Evolutionary conservation across 2,888 invertebrate species (phyloP), one percentile per base, ranked within the genome.

Genomic region (Phragmatobia fuliginosa): DNA sequence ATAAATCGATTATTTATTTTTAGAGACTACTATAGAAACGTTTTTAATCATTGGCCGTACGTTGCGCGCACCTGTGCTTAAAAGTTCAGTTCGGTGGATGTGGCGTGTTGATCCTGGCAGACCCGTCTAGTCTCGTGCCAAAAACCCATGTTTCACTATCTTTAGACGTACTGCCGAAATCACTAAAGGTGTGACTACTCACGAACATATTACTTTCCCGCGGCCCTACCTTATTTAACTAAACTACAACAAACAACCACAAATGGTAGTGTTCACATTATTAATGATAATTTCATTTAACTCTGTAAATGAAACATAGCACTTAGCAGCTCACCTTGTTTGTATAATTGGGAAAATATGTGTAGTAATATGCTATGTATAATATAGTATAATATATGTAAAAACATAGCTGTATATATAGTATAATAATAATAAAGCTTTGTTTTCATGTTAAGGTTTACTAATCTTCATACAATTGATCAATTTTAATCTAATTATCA

Each of bases 111-210:
- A 80, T 82, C 81, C 82, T 82, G 80, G 82, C 82, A 75, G 71
- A 36, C 62, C 62, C 52, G 73, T 70, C 62, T 63, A 66, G 71
- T 76, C 70, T 77, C 78, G 81, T 84, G 84, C 81, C 81, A 80
- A 81, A 75, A 73, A 67, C 67, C 72, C 78, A 70, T 85, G 81
- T 81, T 77, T 82, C 83, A 83, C 79, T 86, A 86, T 88, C 85
- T 85, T 84, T 85, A 85, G 85, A 78, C 79, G 71, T 60, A 74
- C 6, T 71, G 62, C 61, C 59, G 66, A 59, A 73, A 74, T 72
- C 71, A 69, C 36, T 62, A 62, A 69, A 76, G 76, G 76, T 67
- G 75, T 71, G 79, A 78, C n/a, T 61, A 64, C 36, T 74, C 73
- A 72, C 78, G 73, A 67, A 64, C 74, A 73, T 71, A 70, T 36